phyloP scores from a whole-genome alignment of 2,888 invertebrate species.

The Drosophila infuscata region DNA sequence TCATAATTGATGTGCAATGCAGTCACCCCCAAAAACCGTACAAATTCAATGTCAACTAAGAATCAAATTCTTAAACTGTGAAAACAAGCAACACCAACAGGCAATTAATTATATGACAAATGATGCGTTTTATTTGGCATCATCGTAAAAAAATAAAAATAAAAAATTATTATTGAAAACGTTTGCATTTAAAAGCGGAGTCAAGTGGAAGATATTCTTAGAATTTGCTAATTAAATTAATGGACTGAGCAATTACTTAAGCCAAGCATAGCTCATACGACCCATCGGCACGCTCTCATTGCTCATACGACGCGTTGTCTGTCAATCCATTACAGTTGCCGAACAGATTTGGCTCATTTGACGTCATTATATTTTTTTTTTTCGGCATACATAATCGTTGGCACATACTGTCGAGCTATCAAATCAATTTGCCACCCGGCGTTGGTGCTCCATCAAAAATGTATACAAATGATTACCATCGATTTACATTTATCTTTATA shows the following conservation, averaged over 20 bases:
- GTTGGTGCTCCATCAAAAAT: constrained; percentile 56
- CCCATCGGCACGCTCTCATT: constrained; percentile 20
- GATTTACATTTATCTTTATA: constrained; percentile 62
- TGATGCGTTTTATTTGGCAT: constrained; percentile 20
- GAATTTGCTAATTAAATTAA: constrained; percentile 67
- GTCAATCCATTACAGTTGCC: constrained; percentile 32
- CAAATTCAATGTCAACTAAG: constrained; percentile 48
- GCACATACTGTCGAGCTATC: constrained; percentile 48
- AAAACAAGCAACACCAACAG: constrained; percentile 4
- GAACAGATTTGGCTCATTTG: constrained; percentile 54
- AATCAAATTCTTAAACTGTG: constrained; percentile 1
- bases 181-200: constrained; percentile 19
- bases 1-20: constrained; percentile 48
- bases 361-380: constrained; percentile 68
- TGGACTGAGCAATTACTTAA: constrained; percentile 26
- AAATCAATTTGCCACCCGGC: constrained; percentile 60
- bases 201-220: constrained; percentile 47
- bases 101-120: constrained; percentile 19
- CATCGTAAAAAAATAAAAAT: background rate
- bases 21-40: constrained; percentile 23
- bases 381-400: constrained; percentile 29
- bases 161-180: constrained; percentile 2
- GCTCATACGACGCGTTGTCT: constrained; percentile 42
- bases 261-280: constrained; percentile 45
- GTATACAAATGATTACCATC: constrained; percentile 71